phyloP scores from a whole-genome alignment of 2,113 vertebrate species.

The Daboia siamensis region DNA sequence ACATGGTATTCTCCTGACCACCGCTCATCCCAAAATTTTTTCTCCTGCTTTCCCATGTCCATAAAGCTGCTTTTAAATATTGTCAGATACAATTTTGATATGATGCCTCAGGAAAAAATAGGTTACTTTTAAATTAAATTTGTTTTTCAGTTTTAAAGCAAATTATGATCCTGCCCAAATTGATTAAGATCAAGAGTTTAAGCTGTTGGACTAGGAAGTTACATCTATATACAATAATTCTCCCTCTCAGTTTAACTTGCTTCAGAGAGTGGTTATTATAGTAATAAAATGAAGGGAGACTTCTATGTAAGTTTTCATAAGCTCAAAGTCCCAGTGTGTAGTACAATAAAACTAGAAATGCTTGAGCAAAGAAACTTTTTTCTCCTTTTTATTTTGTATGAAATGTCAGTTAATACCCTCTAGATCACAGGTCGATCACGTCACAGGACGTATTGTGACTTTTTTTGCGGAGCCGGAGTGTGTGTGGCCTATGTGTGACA shows the following conservation, averaged over 20 bases:
- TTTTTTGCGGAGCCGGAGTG: too few species aligned
- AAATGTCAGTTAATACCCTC: neutral
- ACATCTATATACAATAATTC: neutral
- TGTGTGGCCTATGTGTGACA: too few species aligned
- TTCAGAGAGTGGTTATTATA: neutral
- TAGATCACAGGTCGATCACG: neutral
- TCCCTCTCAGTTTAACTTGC: neutral
- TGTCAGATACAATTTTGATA: neutral
- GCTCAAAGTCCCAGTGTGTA: neutral
- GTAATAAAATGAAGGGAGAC: neutral
- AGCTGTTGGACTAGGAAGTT: neutral
- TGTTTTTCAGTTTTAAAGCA: neutral
- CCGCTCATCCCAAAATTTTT: neutral
- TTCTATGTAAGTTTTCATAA: neutral
- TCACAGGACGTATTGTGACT: too few species aligned
- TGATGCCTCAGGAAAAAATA: neutral
- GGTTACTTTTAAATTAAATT: neutral
- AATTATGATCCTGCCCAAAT: neutral
- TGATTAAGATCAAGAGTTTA: neutral
- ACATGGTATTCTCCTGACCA: neutral
- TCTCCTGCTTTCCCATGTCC: neutral
- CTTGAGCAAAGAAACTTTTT: neutral
- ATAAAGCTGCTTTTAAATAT: neutral
- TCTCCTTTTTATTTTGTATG: neutral
- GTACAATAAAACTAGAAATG: neutral